Evolutionary conservation across 2,113 vertebrate species (phyloP).

Genomic region (Hippoglossus stenolepis): DNA sequence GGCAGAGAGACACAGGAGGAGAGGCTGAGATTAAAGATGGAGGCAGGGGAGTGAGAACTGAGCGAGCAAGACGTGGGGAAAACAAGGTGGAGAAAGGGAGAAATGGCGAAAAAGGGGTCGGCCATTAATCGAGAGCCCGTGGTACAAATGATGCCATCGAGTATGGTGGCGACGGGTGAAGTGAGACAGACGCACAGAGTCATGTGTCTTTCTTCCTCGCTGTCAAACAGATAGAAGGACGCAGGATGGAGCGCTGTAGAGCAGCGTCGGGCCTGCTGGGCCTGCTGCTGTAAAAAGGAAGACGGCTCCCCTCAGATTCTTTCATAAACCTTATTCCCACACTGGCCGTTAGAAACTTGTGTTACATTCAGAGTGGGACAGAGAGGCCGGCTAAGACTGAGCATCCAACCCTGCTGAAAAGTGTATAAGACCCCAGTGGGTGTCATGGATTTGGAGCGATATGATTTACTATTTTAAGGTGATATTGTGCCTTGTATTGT

Average conservation of each 20-base stretch:
- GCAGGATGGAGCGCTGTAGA: constrained; percentile 3
- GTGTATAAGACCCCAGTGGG: background rate
- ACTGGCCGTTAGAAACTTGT: constrained; percentile 16
- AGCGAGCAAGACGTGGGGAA: background rate
- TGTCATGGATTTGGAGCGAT: constrained; percentile 6
- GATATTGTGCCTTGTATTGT: constrained; percentile 22
- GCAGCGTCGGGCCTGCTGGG: constrained; percentile 37
- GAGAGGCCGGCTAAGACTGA: background rate
- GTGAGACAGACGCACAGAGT: constrained; percentile 24
- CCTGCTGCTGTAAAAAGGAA: constrained; percentile 35
- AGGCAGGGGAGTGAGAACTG: background rate
- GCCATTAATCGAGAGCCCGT: background rate
- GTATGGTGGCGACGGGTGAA: constrained; percentile 3
- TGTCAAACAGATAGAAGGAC: constrained; percentile 13
- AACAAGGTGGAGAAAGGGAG: background rate
- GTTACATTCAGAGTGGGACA: constrained; percentile 18
- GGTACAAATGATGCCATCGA: constrained; percentile 50
- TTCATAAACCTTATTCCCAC: constrained; percentile 22
- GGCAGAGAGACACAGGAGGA: constrained; percentile 38
- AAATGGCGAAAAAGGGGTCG: too few relatives aligned
- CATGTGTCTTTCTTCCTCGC: constrained; percentile 21
- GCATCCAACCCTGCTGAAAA: constrained; percentile 11
- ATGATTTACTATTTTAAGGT: constrained; percentile 31
- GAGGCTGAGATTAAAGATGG: constrained; percentile 36
- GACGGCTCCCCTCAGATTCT: constrained; percentile 8